Conservation (phyloP, 2,888 invertebrate species). For the Erebia epiphron region DNA sequence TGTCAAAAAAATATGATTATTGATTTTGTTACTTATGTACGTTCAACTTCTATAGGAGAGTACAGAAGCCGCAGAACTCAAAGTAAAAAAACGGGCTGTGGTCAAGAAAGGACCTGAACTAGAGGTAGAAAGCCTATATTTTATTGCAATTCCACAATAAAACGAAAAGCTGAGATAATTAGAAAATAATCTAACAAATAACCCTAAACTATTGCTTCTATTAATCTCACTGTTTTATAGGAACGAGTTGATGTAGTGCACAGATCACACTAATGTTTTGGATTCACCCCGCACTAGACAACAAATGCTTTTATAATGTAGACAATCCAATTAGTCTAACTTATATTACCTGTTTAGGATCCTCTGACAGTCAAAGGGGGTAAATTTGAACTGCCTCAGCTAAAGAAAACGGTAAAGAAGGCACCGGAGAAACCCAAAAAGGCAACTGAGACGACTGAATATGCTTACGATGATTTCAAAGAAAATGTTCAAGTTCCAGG, state of each 20-base stretch:
- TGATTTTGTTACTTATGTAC: neutral
- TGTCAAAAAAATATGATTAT: neutral
- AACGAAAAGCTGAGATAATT: slow-evolving; percentile 64
- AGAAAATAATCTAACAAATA: slow-evolving; percentile 45
- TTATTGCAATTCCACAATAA: slow-evolving; percentile 1
- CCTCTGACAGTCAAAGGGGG: slow-evolving; percentile 74
- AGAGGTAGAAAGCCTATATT: slow-evolving; percentile 60
- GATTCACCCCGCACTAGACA: slow-evolving; percentile 52
- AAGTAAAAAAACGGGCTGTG: slow-evolving; percentile 77
- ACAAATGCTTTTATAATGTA: slow-evolving; percentile 53
- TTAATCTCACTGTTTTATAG: slow-evolving; percentile 33
- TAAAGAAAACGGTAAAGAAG: slow-evolving; percentile 76
- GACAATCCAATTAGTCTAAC: slow-evolving; percentile 54
- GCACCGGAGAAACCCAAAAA: slow-evolving; percentile 67
- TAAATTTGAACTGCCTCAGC: slow-evolving; percentile 76
- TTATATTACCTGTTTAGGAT: slow-evolving; percentile 71
- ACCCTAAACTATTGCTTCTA: slow-evolving; percentile 3
- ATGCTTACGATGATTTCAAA: slow-evolving; percentile 43
- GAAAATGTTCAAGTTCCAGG: slow-evolving; percentile 53
- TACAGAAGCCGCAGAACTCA: slow-evolving; percentile 73
- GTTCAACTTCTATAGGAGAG: slow-evolving; percentile 63
- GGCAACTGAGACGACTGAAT: slow-evolving; percentile 45
- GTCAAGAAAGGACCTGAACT: slow-evolving; percentile 65
- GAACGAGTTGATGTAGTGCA: slow-evolving; percentile 43
- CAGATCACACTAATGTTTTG: slow-evolving; percentile 57